Conservation (phyloP, 2,797 vertebrate species). For the Columba guinea region DNA sequence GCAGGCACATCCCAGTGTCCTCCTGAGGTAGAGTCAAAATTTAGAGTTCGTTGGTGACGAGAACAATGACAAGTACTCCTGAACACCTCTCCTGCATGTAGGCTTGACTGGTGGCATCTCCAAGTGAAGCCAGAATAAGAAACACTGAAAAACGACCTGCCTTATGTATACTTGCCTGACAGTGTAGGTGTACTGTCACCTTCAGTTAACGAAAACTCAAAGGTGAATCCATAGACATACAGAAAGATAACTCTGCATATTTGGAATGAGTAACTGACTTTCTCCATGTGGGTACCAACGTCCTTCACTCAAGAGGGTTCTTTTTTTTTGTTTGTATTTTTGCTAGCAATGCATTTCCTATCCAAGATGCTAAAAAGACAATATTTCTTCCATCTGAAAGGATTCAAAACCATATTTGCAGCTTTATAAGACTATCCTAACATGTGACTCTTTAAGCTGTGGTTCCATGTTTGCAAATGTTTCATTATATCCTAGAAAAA, state of each 20-base stretch:
- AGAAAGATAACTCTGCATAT: neutral
- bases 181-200: neutral
- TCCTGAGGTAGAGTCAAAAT: neutral
- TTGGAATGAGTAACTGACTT: neutral
- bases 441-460: neutral
- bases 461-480: neutral
- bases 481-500: neutral
- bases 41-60: neutral
- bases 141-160: neutral
- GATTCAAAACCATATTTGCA: neutral
- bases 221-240: neutral
- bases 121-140: neutral
- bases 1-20: neutral
- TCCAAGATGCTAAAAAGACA: neutral
- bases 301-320: neutral
- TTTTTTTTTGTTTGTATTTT: neutral
- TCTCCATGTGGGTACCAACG: neutral
- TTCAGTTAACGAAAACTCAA: neutral
- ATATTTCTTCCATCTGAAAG: neutral
- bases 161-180: neutral
- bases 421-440: neutral
- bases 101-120: neutral
- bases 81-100: neutral
- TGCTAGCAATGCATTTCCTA: neutral
- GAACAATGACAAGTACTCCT: neutral